Conservation (phyloP, 2,113 vertebrate genomes). For the Rhineura floridana region DNA sequence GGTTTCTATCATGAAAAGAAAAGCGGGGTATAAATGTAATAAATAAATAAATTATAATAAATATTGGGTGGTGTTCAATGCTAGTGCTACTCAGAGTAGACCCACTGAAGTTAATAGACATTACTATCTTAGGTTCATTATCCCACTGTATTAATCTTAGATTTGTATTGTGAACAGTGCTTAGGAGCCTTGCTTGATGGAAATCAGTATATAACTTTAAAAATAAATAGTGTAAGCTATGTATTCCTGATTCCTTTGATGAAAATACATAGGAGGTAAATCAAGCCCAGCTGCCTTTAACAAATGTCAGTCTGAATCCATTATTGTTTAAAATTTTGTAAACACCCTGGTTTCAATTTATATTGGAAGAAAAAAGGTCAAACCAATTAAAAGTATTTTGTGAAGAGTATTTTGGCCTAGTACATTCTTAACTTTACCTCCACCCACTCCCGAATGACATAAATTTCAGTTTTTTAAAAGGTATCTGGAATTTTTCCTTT, state of each 20-base stretch:
- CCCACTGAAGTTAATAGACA: too few species aligned
- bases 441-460: conserved; percentile 1
- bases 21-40: too few species aligned
- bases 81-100: too few species aligned
- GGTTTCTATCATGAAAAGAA: too few species aligned
- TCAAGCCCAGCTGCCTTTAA: not conserved
- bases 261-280: not conserved
- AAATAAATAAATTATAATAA: too few species aligned
- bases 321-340: not conserved
- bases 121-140: too few species aligned
- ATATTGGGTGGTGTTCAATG: too few species aligned
- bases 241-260: not conserved
- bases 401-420: conserved; percentile 2
- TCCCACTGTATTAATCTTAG: not conserved
- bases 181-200: not conserved
- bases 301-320: not conserved
- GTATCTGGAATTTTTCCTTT: conserved; percentile 12
- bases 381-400: not conserved
- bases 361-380: not conserved
- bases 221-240: not conserved
- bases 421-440: not conserved
- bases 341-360: not conserved
- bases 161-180: not conserved
- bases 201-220: not conserved
- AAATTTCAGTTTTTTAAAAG: not conserved